Base-by-base conservation (phyloP, 30 jellyfish, hydroid and myxozoan species). In the Phacellophora camtschatica region DNA sequence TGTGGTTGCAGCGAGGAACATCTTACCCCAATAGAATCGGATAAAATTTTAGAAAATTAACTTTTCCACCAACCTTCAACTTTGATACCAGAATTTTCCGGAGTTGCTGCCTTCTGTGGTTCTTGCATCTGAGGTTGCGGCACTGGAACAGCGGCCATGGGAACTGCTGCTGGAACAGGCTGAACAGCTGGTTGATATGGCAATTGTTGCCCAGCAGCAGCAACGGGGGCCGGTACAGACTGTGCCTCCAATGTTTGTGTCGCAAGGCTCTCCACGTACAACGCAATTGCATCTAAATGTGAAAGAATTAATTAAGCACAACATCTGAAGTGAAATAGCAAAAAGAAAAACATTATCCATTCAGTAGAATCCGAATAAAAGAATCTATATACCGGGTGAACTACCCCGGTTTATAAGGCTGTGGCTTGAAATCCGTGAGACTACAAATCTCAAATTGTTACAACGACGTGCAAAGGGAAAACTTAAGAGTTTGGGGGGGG, bases 201-300 rank as follows among this genome's bases (percentile, higher is more conserved):
- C 42, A 84, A 39, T 46, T 71, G 95, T 66, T 71, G 81, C 20
- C 84, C 88, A 27, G 83, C 84, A 16, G 84, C 88, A 13, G 66
- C 80, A 28, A 69, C 84, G 78, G 71, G 25, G 63, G 81, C 86
- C 2, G 90, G 96, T 19, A 75, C 82, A 4, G 86, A 37, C 35
- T 67, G 77, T 15, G 85, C 29, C 24, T 82, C 86, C 41, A 15
- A 57, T 5, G 82, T 5, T 18, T 66, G 76, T 25, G 86, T 66
- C 39, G 96, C 96, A 20, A 85, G 75, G 62, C 90, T 85, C 30
- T 85, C 96, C 18, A 85, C 90, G 68, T 85, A 85, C 82, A 85
- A 19, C 12, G 96, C 96, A 34, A 85, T 62, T 3, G 96, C 90
- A 50, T 85, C 96, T 85, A 35, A 58, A 73, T 5, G 28, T 37